Base-by-base conservation (phyloP, 2,797 vertebrate species). In the Tragelaphus oryx region DNA sequence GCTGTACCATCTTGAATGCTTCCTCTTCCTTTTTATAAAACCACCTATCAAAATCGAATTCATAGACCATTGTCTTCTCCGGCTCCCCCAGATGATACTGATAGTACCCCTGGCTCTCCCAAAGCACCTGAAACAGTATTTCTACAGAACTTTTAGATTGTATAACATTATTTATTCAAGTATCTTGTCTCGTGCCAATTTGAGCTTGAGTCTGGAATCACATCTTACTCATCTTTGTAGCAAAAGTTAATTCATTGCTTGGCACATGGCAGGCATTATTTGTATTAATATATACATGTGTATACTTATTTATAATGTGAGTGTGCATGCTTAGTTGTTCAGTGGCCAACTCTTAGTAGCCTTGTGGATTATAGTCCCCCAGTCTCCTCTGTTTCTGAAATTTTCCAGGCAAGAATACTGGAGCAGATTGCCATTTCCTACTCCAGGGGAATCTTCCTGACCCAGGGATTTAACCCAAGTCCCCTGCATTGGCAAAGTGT, bases 111-210 rank as follows among this genome's bases (percentile, higher is more conserved):
- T 48, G 28, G 28, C 74, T 24, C 44, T 91, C 37, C 41, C 54
- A 81, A 46, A 85, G 59, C 82, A 18, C 78, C 59, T 83, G 44
- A 75, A 76, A 78, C 46, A n/a, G 68, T n/a, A 60, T 24, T 54
- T 91, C 26, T 90, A 59, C 85, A 46, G 24, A 68, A 57, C 95
- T 93, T 92, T 90, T 95, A 86, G 48, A 44, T 46, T 79, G 46
- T 57, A 22, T 54, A 54, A 54, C 78, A 20, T 94, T 91, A 50
- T 79, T 87, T 94, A 41, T 94, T 87, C 87, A 84, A 28, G 46
- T 84, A 37, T 76, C 52, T 78, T 85, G n/a, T 87, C 50, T 87
- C 28, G 8, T 85, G 52, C 48, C 54, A 54, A 4, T 82, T 93
- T 85, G 79, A 93, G 17, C 28, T 75, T 86, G 48, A 79, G 81